Evolutionary conservation across 53 echinoderm and acorn worm genomes (phyloP), one percentile per base, ranked within the genome.

Genomic region (Astropecten irregularis): DNA sequence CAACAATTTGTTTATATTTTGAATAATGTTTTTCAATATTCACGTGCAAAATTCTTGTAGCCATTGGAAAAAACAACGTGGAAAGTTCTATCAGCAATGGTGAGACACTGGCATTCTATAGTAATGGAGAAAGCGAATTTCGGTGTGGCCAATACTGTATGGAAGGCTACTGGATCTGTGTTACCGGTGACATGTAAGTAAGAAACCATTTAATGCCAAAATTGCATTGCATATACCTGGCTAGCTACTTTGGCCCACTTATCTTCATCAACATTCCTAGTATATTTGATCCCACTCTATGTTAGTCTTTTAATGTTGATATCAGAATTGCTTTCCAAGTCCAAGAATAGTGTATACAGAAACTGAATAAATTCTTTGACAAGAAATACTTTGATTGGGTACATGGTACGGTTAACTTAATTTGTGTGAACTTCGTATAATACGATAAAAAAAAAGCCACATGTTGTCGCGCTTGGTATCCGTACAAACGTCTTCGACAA

Each of bases 141-240:
- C 9, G 34, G 0, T 71, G 71, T 19, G 1, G 0, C 6, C 8
- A 26, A 9, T 3, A 19, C 0, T 71, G 71, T 29, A 71, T 71
- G 71, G 52, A 34, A 9, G 2, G 4, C 14, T 71, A 71, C 51
- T 71, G 71, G 71, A 71, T 71, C 32, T 71, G 50, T n/a, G 50
- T 52, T 22, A 3, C 50, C 32, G 14, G 30, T 9, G 34, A 30
- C 9, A 51, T 34, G 71, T 71, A 51, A 71, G 71, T 71, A 27
- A 52, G 1, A 66, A 19, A 14, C 4, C n/a, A 3, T 52, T 7
- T 14, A 11, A 52, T 52, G 20, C 20, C 3, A 61, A 20, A 16
- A 26, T 15, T 13, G 3, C 61, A 61, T 31, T 33, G 15, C 33
- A 11, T 16, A 20, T 32, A 22, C 15, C 8, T 61, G 33, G 30